Conservation (phyloP, 2,113 vertebrate species). For the Pampusana beccarii region DNA sequence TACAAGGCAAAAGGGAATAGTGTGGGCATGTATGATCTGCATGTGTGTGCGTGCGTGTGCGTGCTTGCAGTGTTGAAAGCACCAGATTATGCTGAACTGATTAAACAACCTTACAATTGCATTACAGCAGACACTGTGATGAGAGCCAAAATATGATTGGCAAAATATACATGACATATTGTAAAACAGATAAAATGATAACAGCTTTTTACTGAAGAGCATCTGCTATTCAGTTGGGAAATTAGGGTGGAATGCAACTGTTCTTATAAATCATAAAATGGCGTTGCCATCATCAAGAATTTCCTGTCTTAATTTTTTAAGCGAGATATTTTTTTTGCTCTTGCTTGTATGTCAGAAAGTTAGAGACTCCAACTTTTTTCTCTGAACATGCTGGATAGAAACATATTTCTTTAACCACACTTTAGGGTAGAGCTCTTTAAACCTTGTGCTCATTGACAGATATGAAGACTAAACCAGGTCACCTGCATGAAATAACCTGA, state of each 20-base stretch:
- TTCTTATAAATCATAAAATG: slow-evolving; percentile 55
- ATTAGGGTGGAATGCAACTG: slow-evolving; percentile 57
- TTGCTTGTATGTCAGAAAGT: neutral
- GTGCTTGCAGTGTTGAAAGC: neutral
- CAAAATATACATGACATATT: slow-evolving; percentile 68
- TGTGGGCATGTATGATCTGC: neutral
- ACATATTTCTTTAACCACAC: neutral
- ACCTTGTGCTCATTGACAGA: neutral
- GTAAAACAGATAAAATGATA: slow-evolving; percentile 61
- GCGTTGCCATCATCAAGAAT: slow-evolving; percentile 17
- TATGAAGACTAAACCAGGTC: neutral
- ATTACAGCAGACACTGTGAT: slow-evolving; percentile 47
- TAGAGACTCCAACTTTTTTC: neutral
- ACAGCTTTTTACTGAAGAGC: slow-evolving; percentile 68
- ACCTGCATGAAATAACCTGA: neutral
- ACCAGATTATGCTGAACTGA: slow-evolving; percentile 52
- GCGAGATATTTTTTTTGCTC: neutral
- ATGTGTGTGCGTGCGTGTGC: neutral
- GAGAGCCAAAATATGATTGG: slow-evolving; percentile 70
- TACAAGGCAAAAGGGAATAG: slow-evolving; percentile 18
- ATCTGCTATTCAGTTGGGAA: slow-evolving; percentile 65
- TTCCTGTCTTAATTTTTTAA: slow-evolving; percentile 23
- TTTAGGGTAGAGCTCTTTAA: neutral
- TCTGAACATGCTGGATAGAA: neutral
- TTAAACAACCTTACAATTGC: slow-evolving; percentile 55